phyloP scores from a whole-genome alignment of 1,140 invertebrate species.

The Ylistrum balloti region DNA sequence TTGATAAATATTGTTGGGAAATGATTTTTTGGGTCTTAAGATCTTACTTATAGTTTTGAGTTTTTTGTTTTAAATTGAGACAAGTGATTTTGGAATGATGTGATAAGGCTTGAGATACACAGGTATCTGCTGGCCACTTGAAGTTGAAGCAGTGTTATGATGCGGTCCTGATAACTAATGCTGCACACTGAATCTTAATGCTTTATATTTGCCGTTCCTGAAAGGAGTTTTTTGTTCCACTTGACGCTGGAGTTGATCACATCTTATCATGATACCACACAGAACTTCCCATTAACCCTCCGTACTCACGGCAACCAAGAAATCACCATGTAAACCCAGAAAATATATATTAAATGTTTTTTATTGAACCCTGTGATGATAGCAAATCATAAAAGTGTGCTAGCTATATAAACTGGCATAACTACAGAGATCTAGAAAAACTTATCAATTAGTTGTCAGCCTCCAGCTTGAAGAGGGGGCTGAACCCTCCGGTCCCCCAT shows the following conservation, averaged over 20 bases:
- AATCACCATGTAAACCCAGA: neutral
- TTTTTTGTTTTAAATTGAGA: constrained; percentile 40
- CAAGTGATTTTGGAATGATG: constrained; percentile 25
- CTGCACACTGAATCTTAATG: neutral
- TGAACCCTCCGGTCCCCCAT: constrained; percentile 18
- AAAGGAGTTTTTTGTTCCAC: constrained; percentile 37
- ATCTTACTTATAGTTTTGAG: neutral
- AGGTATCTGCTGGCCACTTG: neutral
- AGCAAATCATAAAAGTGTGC: constrained; percentile 4
- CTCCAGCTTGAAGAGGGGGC: constrained; percentile 1
- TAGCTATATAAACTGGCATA: neutral
- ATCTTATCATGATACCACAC: constrained; percentile 24
- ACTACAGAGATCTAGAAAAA: constrained; percentile 1
- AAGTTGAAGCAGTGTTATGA: constrained; percentile 9
- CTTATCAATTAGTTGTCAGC: neutral
- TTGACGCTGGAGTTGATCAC: neutral
- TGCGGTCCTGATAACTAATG: constrained; percentile 23
- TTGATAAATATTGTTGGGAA: constrained; percentile 10
- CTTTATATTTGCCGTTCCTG: constrained; percentile 34
- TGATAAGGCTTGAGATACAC: neutral
- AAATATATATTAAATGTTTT: constrained; percentile 34
- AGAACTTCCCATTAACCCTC: constrained; percentile 13
- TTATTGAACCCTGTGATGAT: constrained; percentile 26
- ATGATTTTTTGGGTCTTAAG: neutral
- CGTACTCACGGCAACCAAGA: neutral